A percentile compares a stretch with the other conserved stretches of the same genome.
Conservation (phyloP, 2,797 vertebrate genomes). For the Diplodus sargus region DNA sequence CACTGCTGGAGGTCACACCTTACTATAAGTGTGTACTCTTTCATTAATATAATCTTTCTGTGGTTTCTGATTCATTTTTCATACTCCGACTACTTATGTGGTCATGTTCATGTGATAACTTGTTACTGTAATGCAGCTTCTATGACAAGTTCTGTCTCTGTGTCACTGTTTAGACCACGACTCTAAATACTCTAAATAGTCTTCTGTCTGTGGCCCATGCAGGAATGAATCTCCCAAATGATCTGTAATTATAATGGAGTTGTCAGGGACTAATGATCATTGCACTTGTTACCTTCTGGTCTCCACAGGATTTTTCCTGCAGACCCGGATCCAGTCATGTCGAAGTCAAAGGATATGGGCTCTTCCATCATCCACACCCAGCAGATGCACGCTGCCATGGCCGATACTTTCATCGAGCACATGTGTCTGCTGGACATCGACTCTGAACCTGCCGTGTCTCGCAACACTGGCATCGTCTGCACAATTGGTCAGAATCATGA, state of each 20-base stretch:
- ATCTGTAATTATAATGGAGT: background rate
- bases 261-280: constrained; percentile 2
- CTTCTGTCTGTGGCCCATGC: background rate
- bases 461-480: constrained; percentile 98
- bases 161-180: background rate
- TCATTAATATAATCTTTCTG: background rate
- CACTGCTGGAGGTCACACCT: constrained; percentile 27
- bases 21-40: constrained; percentile 21
- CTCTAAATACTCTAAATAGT: background rate
- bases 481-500: constrained; percentile 91
- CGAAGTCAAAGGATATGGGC: constrained; percentile 87
- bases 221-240: background rate
- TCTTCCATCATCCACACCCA: constrained; percentile 92
- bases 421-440: constrained; percentile 98
- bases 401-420: constrained; percentile 95
- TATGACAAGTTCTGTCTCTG: background rate
- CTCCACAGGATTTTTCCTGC: constrained; percentile 67
- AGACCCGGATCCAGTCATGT: constrained; percentile 83
- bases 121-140: background rate
- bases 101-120: background rate
- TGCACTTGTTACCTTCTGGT: constrained; percentile 11
- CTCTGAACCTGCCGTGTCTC: constrained; percentile 91
- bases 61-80: background rate
- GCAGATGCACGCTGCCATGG: constrained; percentile 96
- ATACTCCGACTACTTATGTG: too few relatives aligned